These are phyloP conservation scores for Zoanthus gigantus DNA, from an alignment of 92 coral and sea anemone species.

Conservation along the genomic window DNA sequence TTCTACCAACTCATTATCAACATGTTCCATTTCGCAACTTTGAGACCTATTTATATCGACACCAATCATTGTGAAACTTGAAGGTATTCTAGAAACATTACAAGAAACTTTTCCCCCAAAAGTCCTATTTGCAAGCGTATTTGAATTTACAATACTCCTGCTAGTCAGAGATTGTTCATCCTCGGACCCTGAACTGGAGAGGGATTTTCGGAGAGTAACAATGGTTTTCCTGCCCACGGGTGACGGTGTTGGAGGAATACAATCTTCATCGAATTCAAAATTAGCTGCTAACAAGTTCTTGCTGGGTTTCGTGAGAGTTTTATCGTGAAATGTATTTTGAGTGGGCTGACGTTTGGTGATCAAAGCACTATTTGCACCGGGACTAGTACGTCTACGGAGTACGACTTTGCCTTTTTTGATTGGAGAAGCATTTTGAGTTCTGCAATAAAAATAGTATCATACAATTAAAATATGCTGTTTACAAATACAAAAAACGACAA, in stretches of 20 bases:
- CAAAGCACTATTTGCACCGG: background rate
- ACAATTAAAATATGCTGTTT: no score
- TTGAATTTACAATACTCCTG: background rate
- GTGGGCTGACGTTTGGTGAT: background rate
- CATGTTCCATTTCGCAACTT: background rate
- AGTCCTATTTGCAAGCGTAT: background rate
- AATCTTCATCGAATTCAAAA: constrained; percentile 67
- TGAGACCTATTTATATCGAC: background rate
- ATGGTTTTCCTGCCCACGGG: constrained; percentile 68
- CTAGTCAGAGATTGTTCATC: constrained; percentile 19
- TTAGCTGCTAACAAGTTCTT: background rate
- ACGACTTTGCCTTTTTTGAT: constrained; percentile 29
- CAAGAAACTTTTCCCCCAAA: background rate
- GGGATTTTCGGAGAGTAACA: background rate
- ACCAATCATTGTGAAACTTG: background rate
- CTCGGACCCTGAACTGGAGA: constrained; percentile 25
- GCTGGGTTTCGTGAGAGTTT: background rate
- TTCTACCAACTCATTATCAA: background rate
- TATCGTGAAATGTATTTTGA: background rate
- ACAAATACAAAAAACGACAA: no score
- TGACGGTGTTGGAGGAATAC: constrained; percentile 86
- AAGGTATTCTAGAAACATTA: background rate
- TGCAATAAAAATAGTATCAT: background rate
- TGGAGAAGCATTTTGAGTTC: constrained; percentile 39
- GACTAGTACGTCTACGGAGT: constrained; percentile 20